Conservation (phyloP, 2,797 vertebrate genomes). For the Sebastes elongatus region DNA sequence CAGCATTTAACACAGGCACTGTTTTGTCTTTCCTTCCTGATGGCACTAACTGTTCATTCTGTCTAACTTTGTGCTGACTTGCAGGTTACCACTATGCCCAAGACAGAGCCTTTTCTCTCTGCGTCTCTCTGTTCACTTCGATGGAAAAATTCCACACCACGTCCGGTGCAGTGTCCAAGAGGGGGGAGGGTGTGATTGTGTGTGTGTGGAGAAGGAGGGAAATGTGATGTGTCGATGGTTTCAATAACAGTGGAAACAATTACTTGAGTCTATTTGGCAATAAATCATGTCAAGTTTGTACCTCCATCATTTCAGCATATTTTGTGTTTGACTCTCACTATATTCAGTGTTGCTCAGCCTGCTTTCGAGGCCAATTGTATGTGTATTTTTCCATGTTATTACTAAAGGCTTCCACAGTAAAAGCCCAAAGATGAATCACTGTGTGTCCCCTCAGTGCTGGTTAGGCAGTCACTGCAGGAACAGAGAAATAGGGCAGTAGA, state of each 20-base stretch:
- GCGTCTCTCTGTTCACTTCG: slow-evolving; percentile 3
- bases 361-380: neutral
- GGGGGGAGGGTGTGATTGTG: slow-evolving; percentile 2
- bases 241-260: slow-evolving; percentile 76
- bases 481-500: slow-evolving; percentile 11
- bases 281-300: slow-evolving; percentile 24
- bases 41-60: neutral
- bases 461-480: slow-evolving; percentile 19
- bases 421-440: slow-evolving; percentile 42
- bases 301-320: neutral
- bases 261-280: slow-evolving; percentile 41
- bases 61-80: slow-evolving; percentile 22
- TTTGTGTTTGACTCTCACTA: slow-evolving; percentile 2
- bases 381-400: slow-evolving; percentile 30
- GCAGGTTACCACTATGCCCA: slow-evolving; percentile 11
- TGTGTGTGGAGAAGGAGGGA: slow-evolving; percentile 21
- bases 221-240: slow-evolving; percentile 45
- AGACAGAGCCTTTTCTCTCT: slow-evolving; percentile 16
- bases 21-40: slow-evolving; percentile 25
- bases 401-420: slow-evolving; percentile 5
- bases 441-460: neutral
- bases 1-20: slow-evolving; percentile 16
- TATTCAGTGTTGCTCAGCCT: slow-evolving; percentile 5
- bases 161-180: slow-evolving; percentile 38
- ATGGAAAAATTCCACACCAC: slow-evolving; percentile 54